Conservation (phyloP, 1,140 invertebrate species). For the Melipona quadrifasciata region DNA sequence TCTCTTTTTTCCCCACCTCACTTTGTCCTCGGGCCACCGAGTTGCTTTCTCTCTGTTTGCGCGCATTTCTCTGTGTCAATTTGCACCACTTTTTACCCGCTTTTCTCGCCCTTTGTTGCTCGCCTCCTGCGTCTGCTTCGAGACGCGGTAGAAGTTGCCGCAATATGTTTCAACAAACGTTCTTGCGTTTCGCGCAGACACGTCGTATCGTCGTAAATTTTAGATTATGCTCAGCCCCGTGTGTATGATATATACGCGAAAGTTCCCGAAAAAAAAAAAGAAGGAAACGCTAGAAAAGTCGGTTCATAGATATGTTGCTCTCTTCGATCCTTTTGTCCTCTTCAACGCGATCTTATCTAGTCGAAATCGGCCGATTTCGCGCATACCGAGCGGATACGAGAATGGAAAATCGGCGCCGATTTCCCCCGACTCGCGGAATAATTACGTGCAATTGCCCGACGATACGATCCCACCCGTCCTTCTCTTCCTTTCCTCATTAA, state of each 20-base stretch:
- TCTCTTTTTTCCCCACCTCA: not conserved
- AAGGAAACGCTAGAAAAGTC: not conserved
- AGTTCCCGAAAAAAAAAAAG: not conserved
- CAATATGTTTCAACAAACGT: slow-evolving; percentile 4
- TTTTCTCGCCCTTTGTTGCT: not conserved
- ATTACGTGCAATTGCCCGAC: slow-evolving; percentile 37
- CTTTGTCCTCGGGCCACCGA: not conserved
- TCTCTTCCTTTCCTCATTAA: not conserved
- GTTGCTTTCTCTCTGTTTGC: slow-evolving; percentile 13
- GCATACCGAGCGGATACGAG: too few species aligned
- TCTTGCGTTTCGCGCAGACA: not conserved
- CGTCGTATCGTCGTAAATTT: not conserved
- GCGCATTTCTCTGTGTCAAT: slow-evolving; percentile 27
- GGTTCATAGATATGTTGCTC: not conserved
- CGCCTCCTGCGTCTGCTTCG: not conserved
- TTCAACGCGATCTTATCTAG: not conserved
- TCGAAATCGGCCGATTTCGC: not conserved
- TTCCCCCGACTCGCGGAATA: not conserved
- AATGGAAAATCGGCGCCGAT: slow-evolving; percentile 15
- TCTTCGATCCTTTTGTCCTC: too few species aligned
- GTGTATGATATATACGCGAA: too few species aligned
- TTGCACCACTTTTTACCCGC: slow-evolving; percentile 18
- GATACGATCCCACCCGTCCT: not conserved
- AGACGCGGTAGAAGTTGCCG: not conserved
- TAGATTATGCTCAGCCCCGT: not conserved